Base-by-base conservation (phyloP, 2,113 vertebrate genomes). In the Sinosuthora webbiana region DNA sequence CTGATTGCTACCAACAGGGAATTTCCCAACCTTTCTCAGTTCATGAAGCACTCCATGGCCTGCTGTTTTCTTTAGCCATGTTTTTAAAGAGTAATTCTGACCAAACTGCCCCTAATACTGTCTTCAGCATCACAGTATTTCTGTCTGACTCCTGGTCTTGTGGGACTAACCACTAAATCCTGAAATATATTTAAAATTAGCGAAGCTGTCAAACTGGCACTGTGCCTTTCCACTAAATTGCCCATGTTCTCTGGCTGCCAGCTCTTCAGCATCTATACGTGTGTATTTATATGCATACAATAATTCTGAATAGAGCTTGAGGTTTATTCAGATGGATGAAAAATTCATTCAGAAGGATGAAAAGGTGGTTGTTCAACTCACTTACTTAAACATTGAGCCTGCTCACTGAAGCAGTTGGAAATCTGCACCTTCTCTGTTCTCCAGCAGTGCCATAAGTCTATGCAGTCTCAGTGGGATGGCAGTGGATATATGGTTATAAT, bases 371-470 rank as follows among this genome's bases (percentile, higher is more conserved):
- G 11, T 56, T 83, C 70, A 35, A 27, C 35, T 92, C 30, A 50
- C 28, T 90, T 75, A 62, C 79, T 92, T 88, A 42, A 62, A 55
- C 1, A 4, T 15, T 52, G 78, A 80, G 70, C 47, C 35, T 59
- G 13, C 47, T 84, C 24, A 41, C 60, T 73, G 80, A 41, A 83
- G 73, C 2, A 0, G 35, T 15, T 49, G 23, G 60, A 19, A 53
- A 24, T 31, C 35, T 59, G 65, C 33, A 52, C 52, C 5, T 6
- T 7, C 28, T 31, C 10, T 67, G n/a, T 28, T 39, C 25, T 88
- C 56, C 62, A 79, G 35, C 42, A 78, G 60, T 0, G 0, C 24
- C 3, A 0, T 24, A 20, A 39, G 9, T 47, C 71, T 65, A 1
- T 70, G 64, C 31, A 33, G 69, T 70, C 85, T 59, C 60, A 47